Base-by-base conservation (phyloP, 1,140 invertebrate species). In the Heliothis virescens region DNA sequence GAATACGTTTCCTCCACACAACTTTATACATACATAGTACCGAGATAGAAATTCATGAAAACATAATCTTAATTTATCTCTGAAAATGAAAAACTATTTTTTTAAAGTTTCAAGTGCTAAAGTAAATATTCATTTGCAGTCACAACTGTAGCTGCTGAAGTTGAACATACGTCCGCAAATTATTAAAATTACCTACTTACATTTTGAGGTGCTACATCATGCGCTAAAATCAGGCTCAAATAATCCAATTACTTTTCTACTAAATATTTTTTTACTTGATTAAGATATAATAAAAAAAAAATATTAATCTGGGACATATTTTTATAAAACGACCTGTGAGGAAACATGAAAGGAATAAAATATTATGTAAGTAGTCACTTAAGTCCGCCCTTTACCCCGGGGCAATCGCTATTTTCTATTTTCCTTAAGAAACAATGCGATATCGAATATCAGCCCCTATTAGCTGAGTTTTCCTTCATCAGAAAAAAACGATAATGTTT, bases 391-490 rank as follows among this genome's bases (percentile, higher is more conserved):
- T 57, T 57, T 57, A 5, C 18, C 53, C 18, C 13, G 16, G 16
- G 53, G 7, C n/a, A 57, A 16, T 21, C 16, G 53, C 16, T 57
- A 18, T 57, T 57, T 16, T 7, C 53, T 5, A 16, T 18, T 2
- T 57, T 57, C n/a, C n/a, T 18, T 18, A 15, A 16, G 53, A 57
- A 57, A 57, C n/a, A 57, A 18, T 57, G 16, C 4, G 16, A 57
- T 57, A 57, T 57, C 53, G 53, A 57, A 57, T 57, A 57, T 57
- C 53, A 18, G 13, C 53, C 53, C 50, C 52, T 18, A 18, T 57
- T 57, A 57, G 16, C n/a, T n/a, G 16, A 18, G n/a, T 57, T 57
- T 57, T 18, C 16, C 18, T 53, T 57, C 18, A 16, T 57, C 5
- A 57, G 53, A 57, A 16, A 57, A 57, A 53, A 57, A 57, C 9